These are phyloP conservation scores for Prosopocoilus inquinatus DNA, from an alignment of 2,888 invertebrate species.

Conservation along the genomic window DNA sequence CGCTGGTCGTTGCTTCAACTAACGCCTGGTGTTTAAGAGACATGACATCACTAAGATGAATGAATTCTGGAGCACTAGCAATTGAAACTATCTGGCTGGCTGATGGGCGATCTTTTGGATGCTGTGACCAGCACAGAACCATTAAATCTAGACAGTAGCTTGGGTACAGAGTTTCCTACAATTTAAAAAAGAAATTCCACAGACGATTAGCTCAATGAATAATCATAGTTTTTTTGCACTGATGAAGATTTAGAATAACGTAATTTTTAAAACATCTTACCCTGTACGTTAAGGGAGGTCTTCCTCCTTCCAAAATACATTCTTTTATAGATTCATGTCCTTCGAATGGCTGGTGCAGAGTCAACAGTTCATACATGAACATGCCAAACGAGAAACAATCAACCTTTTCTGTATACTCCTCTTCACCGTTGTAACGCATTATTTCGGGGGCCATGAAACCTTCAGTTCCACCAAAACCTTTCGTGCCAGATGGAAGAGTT, in stretches of 20 bases:
- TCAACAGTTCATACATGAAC: constrained; percentile 94
- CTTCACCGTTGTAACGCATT: constrained; percentile 96
- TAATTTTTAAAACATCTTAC: constrained; percentile 50
- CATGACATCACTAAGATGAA: constrained; percentile 79
- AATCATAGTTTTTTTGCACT: not conserved
- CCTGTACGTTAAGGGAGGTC: constrained; percentile 83
- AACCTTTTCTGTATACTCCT: constrained; percentile 98
- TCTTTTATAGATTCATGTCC: constrained; percentile 97
- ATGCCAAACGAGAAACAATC: constrained; percentile 99
- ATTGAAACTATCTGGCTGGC: constrained; percentile 94
- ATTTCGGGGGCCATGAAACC: constrained; percentile 99
- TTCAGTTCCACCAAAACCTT: constrained; percentile 98
- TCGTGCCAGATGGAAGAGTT: constrained; percentile 86
- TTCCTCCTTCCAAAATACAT: constrained; percentile 90
- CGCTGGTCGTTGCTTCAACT: constrained; percentile 61
- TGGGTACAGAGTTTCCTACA: constrained; percentile 76
- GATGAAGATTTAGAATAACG: not conserved
- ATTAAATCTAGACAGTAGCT: constrained; percentile 90
- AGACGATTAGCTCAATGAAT: not conserved
- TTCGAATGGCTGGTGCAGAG: constrained; percentile 91
- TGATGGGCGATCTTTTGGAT: constrained; percentile 82
- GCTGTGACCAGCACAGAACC: constrained; percentile 94
- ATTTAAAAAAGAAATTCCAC: not conserved
- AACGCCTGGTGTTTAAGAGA: constrained; percentile 68
- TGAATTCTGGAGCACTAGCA: constrained; percentile 89